A percentile compares a stretch with the other conserved stretches of the same genome.
These are phyloP conservation scores for Shargacucullia verbasci DNA, from an alignment of 2,888 invertebrate species.

Conservation along the genomic window DNA sequence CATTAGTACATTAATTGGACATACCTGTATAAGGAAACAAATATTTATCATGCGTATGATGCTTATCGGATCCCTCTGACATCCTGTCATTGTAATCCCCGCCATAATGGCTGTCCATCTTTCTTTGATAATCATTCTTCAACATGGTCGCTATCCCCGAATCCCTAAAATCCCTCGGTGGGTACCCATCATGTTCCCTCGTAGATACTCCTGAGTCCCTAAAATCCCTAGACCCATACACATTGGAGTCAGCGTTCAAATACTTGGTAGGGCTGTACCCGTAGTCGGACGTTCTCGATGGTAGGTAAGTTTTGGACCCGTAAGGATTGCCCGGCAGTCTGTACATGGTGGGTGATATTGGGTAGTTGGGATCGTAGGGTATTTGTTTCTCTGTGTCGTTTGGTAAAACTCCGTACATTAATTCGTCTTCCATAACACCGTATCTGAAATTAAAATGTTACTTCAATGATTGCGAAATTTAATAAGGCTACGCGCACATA, in stretches of 20 bases:
- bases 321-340: conserved; percentile 83
- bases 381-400: conserved; percentile 83
- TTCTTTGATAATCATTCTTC: conserved; percentile 87
- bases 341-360: conserved; percentile 86
- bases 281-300: conserved; percentile 83
- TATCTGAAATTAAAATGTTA: conserved; percentile 68
- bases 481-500: neutral
- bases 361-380: conserved; percentile 85
- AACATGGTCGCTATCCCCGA: conserved; percentile 86
- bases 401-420: conserved; percentile 82
- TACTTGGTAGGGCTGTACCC: conserved; percentile 86
- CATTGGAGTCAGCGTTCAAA: conserved; percentile 74
- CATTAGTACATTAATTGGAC: conserved; percentile 20
- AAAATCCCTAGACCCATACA: conserved; percentile 82
- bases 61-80: conserved; percentile 92
- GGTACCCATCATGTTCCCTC: conserved; percentile 81
- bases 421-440: conserved; percentile 83
- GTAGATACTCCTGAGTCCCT: conserved; percentile 77
- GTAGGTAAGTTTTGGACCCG: conserved; percentile 84
- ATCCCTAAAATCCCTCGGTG: conserved; percentile 82
- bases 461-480: too few species aligned
- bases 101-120: conserved; percentile 82
- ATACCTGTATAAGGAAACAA: conserved; percentile 94
- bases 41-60: conserved; percentile 93
- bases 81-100: conserved; percentile 90